Percentiles rank a stretch among this genome's conserved stretches.
Conservation (phyloP, 2,888 invertebrate genomes). For the Hybos culiciformis region DNA sequence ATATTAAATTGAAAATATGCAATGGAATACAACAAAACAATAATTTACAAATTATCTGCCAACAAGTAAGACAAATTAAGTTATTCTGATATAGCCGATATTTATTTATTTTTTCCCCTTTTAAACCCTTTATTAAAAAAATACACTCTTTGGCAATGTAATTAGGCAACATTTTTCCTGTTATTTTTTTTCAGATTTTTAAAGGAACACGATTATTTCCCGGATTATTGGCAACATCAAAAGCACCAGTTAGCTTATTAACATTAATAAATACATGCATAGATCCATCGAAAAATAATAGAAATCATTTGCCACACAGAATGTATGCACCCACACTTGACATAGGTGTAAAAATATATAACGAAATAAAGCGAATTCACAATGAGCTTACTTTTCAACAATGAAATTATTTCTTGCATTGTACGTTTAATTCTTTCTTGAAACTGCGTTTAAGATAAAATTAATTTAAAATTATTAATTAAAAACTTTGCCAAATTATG, state of each 20-base stretch:
- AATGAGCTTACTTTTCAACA: conserved; percentile 21
- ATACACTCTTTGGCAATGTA: too few species aligned
- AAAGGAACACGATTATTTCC: conserved; percentile 27
- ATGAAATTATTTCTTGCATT: too few species aligned
- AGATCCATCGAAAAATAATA: conserved; percentile 23
- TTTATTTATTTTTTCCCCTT: background rate
- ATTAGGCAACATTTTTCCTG: background rate
- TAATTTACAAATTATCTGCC: conserved; percentile 31
- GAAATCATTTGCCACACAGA: conserved; percentile 22
- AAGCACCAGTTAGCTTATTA: conserved; percentile 22
- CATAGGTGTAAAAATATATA: conserved; percentile 26
- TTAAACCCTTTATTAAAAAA: too few species aligned
- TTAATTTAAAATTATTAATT: too few species aligned
- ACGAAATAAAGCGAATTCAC: conserved; percentile 28
- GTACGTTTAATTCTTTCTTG: too few species aligned
- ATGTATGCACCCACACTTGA: conserved; percentile 26
- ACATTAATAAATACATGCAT: conserved; percentile 26
- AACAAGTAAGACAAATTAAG: conserved; percentile 11
- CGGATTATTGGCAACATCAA: conserved; percentile 26
- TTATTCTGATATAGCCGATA: background rate
- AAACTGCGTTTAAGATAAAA: too few species aligned
- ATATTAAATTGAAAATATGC: conserved; percentile 23
- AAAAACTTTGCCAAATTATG: too few species aligned
- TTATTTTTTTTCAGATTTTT: conserved; percentile 21
- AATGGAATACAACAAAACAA: conserved; percentile 29